Conservation (phyloP, 2,888 invertebrate genomes). For the Dicyrtomina minuta region DNA sequence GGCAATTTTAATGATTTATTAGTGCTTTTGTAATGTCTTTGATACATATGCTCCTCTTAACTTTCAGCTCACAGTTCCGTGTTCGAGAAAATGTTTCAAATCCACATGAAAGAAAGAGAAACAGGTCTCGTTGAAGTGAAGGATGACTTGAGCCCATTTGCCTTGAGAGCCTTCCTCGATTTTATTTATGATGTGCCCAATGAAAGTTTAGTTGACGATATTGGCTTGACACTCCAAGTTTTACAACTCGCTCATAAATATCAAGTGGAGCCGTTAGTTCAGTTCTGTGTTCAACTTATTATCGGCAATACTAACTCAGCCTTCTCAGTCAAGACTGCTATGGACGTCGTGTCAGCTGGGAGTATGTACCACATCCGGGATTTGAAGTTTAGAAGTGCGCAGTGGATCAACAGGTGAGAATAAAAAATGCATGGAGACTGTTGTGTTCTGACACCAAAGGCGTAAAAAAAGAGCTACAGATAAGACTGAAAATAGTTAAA, state of each 20-base stretch:
- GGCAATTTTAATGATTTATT: no score
- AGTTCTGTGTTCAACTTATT: not conserved
- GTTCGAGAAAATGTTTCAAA: no score
- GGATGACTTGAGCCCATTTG: not conserved
- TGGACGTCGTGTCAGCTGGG: not conserved
- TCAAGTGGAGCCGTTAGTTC: not conserved
- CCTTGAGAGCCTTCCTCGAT: not conserved
- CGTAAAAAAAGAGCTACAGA: no score
- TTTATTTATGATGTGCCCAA: not conserved
- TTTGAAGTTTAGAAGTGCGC: constrained; percentile 2
- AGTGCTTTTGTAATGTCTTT: no score
- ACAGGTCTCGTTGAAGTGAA: not conserved
- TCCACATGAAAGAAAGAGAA: not conserved
- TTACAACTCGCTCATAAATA: not conserved
- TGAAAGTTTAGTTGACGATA: not conserved
- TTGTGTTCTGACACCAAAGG: no score
- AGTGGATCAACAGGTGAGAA: not conserved
- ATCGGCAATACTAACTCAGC: not conserved
- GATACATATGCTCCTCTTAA: no score
- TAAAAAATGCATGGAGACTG: no score
- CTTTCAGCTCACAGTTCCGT: no score
- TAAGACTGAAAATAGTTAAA: no score
- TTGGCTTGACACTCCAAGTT: not conserved
- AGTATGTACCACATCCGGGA: not conserved
- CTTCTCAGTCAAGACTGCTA: not conserved